Conservation (phyloP, 2,113 vertebrate species). For the Rhabdomys dilectus region DNA sequence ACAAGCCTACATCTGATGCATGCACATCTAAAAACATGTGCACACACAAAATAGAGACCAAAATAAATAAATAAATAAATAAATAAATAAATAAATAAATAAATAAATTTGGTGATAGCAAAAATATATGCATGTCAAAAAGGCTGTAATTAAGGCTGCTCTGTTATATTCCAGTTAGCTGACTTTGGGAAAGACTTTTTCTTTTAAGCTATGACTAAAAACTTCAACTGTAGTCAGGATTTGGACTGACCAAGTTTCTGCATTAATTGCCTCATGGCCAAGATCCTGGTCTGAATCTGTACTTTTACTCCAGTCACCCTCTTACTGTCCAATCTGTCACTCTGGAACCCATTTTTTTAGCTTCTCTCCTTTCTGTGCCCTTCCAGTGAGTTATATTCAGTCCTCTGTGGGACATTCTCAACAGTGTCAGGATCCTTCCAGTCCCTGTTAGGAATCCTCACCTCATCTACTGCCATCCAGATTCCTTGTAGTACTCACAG, state of each 20-base stretch:
- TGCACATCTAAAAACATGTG: background rate
- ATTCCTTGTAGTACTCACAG: background rate
- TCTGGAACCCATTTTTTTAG: background rate
- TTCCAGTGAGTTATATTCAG: background rate
- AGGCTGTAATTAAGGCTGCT: background rate
- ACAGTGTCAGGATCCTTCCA: background rate
- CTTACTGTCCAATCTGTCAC: background rate
- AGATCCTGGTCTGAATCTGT: background rate
- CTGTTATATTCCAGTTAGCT: background rate
- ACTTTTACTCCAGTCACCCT: background rate
- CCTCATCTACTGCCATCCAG: background rate
- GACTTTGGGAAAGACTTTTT: background rate
- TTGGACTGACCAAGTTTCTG: background rate
- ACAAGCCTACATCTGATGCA: background rate
- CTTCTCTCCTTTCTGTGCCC: background rate
- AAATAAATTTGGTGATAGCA: background rate
- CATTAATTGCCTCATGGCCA: background rate
- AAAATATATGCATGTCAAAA: background rate
- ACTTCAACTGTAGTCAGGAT: background rate
- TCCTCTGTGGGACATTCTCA: background rate
- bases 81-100: background rate
- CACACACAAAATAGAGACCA: background rate
- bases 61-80: background rate
- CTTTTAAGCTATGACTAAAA: background rate
- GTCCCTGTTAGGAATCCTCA: background rate